Evolutionary conservation across 2,797 vertebrate genomes (phyloP).

Genomic region (Hephaestus fuliginosus): DNA sequence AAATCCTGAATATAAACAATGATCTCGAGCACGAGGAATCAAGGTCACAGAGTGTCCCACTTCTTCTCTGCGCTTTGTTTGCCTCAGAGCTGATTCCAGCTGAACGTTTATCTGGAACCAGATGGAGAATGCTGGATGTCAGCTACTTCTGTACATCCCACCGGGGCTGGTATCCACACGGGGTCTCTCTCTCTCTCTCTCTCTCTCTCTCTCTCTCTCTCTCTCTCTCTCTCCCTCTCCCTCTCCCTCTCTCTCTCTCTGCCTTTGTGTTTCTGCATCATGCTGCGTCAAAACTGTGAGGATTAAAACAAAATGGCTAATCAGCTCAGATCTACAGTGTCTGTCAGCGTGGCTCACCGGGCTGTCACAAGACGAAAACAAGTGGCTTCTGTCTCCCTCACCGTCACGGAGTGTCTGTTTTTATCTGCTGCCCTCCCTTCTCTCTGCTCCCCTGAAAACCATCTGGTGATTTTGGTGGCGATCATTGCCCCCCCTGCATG

Average conservation of each 20-base stretch:
- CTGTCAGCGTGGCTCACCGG: neutral
- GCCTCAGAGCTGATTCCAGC: conserved; percentile 61
- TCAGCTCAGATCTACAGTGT: conserved; percentile 31
- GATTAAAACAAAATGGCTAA: conserved; percentile 33
- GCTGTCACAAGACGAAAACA: conserved; percentile 19
- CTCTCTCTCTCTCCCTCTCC: conserved; percentile 7
- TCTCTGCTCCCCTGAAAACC: conserved; percentile 37
- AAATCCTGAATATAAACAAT: conserved; percentile 43
- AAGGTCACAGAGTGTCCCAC: conserved; percentile 57
- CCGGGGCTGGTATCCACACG: conserved; percentile 19
- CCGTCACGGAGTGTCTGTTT: conserved; percentile 15
- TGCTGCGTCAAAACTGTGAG: conserved; percentile 34
- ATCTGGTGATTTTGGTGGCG: conserved; percentile 52
- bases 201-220: conserved; percentile 6
- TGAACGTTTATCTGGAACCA: conserved; percentile 44
- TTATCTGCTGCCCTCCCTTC: neutral
- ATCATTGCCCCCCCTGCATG: conserved; percentile 21
- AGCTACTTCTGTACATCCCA: conserved; percentile 62
- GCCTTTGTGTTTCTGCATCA: conserved; percentile 35
- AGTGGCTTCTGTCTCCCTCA: conserved; percentile 19
- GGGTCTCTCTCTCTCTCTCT: conserved; percentile 4
- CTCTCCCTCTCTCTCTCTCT: conserved; percentile 6
- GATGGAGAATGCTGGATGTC: conserved; percentile 68
- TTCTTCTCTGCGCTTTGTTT: conserved; percentile 53
- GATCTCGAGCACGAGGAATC: conserved; percentile 40